A percentile compares a stretch with the other conserved stretches of the same genome.
These are phyloP conservation scores for Calidris pugnax DNA, from an alignment of 2,113 vertebrate species.

Conservation along the genomic window DNA sequence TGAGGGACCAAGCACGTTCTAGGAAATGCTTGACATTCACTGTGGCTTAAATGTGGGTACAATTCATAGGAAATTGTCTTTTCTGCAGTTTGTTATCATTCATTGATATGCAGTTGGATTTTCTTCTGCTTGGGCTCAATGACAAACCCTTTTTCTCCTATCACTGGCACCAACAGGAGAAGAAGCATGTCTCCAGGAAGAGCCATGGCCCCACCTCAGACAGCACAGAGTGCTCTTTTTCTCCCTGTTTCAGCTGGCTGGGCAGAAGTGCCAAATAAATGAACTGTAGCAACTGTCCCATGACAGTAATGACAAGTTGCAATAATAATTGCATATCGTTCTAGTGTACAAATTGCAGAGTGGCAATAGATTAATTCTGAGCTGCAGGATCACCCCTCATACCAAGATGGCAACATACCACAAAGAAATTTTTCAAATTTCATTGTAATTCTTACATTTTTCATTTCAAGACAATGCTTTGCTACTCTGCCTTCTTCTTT, in stretches of 20 bases:
- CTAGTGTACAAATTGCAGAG: not conserved
- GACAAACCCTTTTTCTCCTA: not conserved
- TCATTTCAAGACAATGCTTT: not conserved
- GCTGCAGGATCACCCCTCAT: not conserved
- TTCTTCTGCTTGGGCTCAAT: not conserved
- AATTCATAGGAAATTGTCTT: not conserved
- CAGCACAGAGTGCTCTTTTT: not conserved
- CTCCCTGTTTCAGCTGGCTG: not conserved
- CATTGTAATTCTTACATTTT: not conserved
- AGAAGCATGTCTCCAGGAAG: not conserved
- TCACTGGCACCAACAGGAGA: not conserved
- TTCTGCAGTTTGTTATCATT: not conserved
- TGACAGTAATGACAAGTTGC: accelerated
- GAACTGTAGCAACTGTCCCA: accelerated
- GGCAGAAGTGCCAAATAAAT: not conserved
- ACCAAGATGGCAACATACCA: not conserved
- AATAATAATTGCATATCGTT: accelerated
- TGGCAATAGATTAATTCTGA: accelerated
- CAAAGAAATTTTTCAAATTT: not conserved
- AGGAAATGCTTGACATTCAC: not conserved
- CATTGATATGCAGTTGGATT: not conserved
- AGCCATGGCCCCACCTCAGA: not conserved
- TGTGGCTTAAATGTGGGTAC: not conserved
- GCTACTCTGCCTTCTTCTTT: not conserved
- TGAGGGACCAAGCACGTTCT: not conserved